phyloP scores from a whole-genome alignment of 2,797 vertebrate genomes.

The Chaetodon trifasciatus region DNA sequence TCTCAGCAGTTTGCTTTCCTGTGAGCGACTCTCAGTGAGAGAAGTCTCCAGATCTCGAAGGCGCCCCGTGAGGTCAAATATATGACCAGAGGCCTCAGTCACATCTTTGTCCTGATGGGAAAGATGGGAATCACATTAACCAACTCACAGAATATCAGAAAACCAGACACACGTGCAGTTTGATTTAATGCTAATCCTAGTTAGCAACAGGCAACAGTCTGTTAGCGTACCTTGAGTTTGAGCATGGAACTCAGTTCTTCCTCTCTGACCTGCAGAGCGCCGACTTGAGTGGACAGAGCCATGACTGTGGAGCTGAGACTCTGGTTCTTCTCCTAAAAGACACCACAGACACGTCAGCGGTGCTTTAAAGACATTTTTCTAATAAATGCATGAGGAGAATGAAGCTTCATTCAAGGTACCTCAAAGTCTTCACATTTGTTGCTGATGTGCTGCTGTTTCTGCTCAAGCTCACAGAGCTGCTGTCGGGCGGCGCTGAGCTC shows the following conservation, averaged over 20 bases:
- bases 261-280: conserved; percentile 90
- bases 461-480: conserved; percentile 84
- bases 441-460: conserved; percentile 79
- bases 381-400: no score
- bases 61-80: conserved; percentile 83
- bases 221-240: conserved; percentile 87
- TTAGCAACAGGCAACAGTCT: not conserved
- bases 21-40: conserved; percentile 73
- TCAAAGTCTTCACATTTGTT: conserved; percentile 86
- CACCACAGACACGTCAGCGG: not conserved
- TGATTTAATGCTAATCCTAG: no score
- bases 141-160: not conserved
- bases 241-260: conserved; percentile 91
- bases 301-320: conserved; percentile 87
- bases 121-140: not conserved
- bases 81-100: conserved; percentile 86
- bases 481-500: conserved; percentile 82
- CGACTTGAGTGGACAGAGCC: conserved; percentile 88
- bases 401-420: conserved; percentile 69
- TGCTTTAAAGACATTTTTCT: no score
- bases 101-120: conserved; percentile 88
- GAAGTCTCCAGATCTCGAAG: conserved; percentile 83
- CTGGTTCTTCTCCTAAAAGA: conserved; percentile 88
- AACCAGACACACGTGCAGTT: not conserved
- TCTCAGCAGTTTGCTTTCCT: conserved; percentile 79